These are phyloP conservation scores for Alcis repandata DNA, from an alignment of 2,888 invertebrate genomes.

Conservation along the genomic window DNA sequence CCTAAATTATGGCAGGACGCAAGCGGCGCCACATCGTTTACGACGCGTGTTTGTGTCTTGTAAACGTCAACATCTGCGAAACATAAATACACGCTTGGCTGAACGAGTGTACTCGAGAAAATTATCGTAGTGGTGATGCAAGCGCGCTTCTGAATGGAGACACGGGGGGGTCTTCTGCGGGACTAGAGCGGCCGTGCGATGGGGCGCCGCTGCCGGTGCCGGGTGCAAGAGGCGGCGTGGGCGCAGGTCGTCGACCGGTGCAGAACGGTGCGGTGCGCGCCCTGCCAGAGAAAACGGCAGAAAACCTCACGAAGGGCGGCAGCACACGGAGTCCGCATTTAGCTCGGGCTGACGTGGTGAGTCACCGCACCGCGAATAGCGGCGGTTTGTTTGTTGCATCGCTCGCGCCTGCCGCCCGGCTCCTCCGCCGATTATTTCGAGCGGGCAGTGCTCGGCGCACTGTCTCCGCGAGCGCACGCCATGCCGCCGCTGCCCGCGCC, in stretches of 20 bases:
- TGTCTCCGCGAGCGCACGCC: slow-evolving; percentile 73
- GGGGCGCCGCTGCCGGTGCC: slow-evolving; percentile 57
- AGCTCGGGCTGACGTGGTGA: slow-evolving; percentile 84
- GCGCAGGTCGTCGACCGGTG: slow-evolving; percentile 83
- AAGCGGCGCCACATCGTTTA: slow-evolving; percentile 13
- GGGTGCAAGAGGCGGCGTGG: slow-evolving; percentile 78
- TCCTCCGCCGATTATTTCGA: slow-evolving; percentile 80
- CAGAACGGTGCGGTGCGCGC: slow-evolving; percentile 60
- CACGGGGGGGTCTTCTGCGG: slow-evolving; percentile 6
- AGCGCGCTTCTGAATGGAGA: slow-evolving; percentile 18
- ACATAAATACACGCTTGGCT: slow-evolving; percentile 3
- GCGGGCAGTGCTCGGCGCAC: slow-evolving; percentile 80
- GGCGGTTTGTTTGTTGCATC: slow-evolving; percentile 84
- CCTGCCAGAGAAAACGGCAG: slow-evolving; percentile 80
- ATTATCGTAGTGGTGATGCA: neutral
- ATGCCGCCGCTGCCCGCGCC: slow-evolving; percentile 82
- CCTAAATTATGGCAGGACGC: slow-evolving; percentile 45
- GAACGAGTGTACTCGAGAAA: slow-evolving; percentile 5
- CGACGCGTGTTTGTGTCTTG: slow-evolving; percentile 9
- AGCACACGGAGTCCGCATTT: slow-evolving; percentile 84
- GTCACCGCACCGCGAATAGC: slow-evolving; percentile 84
- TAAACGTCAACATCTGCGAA: slow-evolving; percentile 16
- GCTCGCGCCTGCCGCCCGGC: slow-evolving; percentile 70
- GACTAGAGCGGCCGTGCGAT: slow-evolving; percentile 35
- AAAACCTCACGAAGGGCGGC: slow-evolving; percentile 85